Base-by-base conservation (phyloP, 2,797 vertebrate species). In the Rhinatrema bivittatum region DNA sequence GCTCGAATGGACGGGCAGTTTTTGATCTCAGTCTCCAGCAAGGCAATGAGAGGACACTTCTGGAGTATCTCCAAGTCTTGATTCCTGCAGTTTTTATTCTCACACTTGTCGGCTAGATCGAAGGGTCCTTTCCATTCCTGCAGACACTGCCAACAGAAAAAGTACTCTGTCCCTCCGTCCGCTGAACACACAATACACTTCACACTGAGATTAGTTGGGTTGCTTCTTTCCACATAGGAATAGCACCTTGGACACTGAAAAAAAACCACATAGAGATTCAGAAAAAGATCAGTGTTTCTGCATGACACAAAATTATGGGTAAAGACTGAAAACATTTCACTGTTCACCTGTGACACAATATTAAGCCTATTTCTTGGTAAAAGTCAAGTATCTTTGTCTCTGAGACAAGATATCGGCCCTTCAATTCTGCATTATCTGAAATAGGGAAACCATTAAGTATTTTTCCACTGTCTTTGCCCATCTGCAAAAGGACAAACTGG, bases 141-240 rank as follows among this genome's bases (percentile, higher is more conserved):
- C 33, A 65, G 35, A 65, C 83, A 86, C 46, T 74, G 79, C 76
- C 81, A 86, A 56, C 83, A 87, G 64, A 87, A 85, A 7, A 74
- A 4, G 11, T 20, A 71, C 1, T 0, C 0, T 3, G 17, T 3
- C 3, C 30, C 32, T 11, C 21, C 42, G 15, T 61, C 49, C 0
- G 37, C 29, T 2, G 24, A 34, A 34, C 83, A 87, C 20, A 86
- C 11, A 1, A 42, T 61, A 53, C 83, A 87, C 2, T 2, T 7
- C 5, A 81, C 77, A 3, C 6, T 43, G 14, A 84, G 56, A 39
- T 83, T 71, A 16, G 22, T 43, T 25, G 32, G 29, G 20, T 82
- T 59, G 7, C 42, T n/a, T 42, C 80, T 56, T 46, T 80, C 68
- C 31, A 83, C 29, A 3, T 21, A 62, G 2, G 71, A 51, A 4